Conservation (phyloP, 2,888 invertebrate species). For the Syrphus vitripennis region DNA sequence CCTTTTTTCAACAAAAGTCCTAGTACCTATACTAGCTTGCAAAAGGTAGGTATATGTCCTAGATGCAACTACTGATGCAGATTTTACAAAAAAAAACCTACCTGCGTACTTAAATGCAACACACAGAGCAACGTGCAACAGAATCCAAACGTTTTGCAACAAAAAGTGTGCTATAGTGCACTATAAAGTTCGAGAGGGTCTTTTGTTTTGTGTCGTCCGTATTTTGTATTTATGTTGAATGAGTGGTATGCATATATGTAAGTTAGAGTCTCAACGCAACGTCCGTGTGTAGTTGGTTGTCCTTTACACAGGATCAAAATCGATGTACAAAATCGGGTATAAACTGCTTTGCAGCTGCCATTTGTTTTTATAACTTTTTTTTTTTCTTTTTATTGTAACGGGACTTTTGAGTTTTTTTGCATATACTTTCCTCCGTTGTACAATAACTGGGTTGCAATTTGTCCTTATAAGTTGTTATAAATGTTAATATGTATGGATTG, state of each 20-base stretch:
- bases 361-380: slow-evolving; percentile 25
- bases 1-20: background rate
- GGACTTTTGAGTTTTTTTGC: slow-evolving; percentile 29
- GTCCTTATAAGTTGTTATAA: slow-evolving; percentile 34
- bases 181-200: slow-evolving; percentile 60
- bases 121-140: slow-evolving; percentile 27
- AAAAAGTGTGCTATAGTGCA: slow-evolving; percentile 50
- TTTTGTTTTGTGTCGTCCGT: slow-evolving; percentile 41
- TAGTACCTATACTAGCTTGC: background rate
- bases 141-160: slow-evolving; percentile 33
- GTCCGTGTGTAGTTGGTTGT: background rate
- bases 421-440: background rate
- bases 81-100: background rate
- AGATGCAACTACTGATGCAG: background rate
- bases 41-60: background rate
- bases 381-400: slow-evolving; percentile 23
- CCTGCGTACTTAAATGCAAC: background rate
- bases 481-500: background rate
- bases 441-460: slow-evolving; percentile 50
- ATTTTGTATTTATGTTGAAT: slow-evolving; percentile 18
- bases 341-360: slow-evolving; percentile 58
- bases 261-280: background rate
- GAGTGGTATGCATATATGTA: background rate
- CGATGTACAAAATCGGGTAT: slow-evolving; percentile 49
- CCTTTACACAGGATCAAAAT: slow-evolving; percentile 38